phyloP scores from a whole-genome alignment of 2,888 invertebrate species.

The Taphrorychus bicolor region DNA sequence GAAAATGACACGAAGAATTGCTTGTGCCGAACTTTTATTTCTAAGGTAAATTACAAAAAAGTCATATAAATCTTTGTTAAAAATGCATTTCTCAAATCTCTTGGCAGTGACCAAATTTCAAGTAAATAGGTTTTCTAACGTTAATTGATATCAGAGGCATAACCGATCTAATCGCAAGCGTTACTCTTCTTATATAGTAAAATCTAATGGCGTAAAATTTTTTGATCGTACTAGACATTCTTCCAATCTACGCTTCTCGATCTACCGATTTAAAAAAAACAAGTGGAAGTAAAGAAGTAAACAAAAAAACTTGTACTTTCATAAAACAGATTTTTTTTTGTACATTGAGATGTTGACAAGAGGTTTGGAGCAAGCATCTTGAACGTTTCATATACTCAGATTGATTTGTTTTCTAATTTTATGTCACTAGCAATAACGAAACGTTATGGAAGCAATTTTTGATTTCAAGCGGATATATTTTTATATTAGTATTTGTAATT shows the following conservation, averaged over 20 bases:
- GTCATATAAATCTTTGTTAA: not conserved
- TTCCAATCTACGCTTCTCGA: not conserved
- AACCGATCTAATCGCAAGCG: not conserved
- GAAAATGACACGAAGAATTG: too few species aligned
- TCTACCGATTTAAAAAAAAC: not conserved
- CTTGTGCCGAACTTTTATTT: too few species aligned
- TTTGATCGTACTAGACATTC: not conserved
- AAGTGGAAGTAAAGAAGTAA: not conserved
- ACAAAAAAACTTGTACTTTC: too few species aligned
- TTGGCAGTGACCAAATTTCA: not conserved
- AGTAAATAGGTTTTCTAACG: not conserved
- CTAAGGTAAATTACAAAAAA: not conserved
- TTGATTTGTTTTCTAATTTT: not conserved
- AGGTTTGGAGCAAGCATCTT: too few species aligned
- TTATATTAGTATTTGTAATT: too few species aligned
- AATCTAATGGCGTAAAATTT: not conserved
- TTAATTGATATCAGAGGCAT: not conserved
- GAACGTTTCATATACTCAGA: too few species aligned
- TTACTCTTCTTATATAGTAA: not conserved
- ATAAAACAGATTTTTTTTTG: too few species aligned
- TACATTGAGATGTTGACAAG: too few species aligned
- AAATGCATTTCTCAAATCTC: not conserved
- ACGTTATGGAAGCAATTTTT: too few species aligned
- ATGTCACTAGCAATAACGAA: not conserved
- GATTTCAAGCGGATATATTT: too few species aligned